A percentile compares a stretch with the other conserved stretches of the same genome.
phyloP scores from a whole-genome alignment of 2,113 vertebrate species.

The Rhea americana region DNA sequence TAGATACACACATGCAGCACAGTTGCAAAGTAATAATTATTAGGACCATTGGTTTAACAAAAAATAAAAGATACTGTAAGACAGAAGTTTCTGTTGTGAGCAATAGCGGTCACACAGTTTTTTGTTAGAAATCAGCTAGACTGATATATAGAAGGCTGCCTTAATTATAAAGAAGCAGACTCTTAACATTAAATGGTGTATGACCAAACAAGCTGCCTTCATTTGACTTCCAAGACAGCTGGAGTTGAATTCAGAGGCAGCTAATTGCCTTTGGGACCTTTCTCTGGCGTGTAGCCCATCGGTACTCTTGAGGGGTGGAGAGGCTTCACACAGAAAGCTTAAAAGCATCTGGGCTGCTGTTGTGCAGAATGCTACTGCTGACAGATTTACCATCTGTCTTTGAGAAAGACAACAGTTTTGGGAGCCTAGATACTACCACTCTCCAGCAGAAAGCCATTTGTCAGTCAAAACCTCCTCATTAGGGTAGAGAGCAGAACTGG shows the following conservation, averaged over 20 bases:
- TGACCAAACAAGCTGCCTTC: slow-evolving; percentile 78
- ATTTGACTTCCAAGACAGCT: slow-evolving; percentile 78
- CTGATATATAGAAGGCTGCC: slow-evolving; percentile 32
- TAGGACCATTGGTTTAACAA: background rate
- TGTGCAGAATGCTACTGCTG: slow-evolving; percentile 68
- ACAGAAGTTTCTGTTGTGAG: background rate
- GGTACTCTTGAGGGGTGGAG: slow-evolving; percentile 60
- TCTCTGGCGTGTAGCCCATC: slow-evolving; percentile 66
- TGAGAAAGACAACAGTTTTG: slow-evolving; percentile 66
- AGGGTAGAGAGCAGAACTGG: slow-evolving; percentile 19
- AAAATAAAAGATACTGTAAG: background rate
- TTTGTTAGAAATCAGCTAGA: background rate
- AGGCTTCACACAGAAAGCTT: slow-evolving; percentile 68
- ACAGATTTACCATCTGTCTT: slow-evolving; percentile 82
- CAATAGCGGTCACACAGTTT: slow-evolving; percentile 2
- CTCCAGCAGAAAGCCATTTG: slow-evolving; percentile 40
- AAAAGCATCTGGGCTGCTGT: slow-evolving; percentile 79
- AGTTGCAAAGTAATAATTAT: slow-evolving; percentile 8
- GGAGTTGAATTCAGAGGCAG: slow-evolving; percentile 78
- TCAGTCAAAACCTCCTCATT: slow-evolving; percentile 53
- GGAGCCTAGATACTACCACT: slow-evolving; percentile 54
- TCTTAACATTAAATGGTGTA: slow-evolving; percentile 76
- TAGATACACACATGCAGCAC: background rate
- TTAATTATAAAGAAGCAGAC: slow-evolving; percentile 78
- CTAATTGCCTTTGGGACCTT: slow-evolving; percentile 74